phyloP scores from a whole-genome alignment of 2,797 vertebrate genomes.

The Myripristis jacobus region DNA sequence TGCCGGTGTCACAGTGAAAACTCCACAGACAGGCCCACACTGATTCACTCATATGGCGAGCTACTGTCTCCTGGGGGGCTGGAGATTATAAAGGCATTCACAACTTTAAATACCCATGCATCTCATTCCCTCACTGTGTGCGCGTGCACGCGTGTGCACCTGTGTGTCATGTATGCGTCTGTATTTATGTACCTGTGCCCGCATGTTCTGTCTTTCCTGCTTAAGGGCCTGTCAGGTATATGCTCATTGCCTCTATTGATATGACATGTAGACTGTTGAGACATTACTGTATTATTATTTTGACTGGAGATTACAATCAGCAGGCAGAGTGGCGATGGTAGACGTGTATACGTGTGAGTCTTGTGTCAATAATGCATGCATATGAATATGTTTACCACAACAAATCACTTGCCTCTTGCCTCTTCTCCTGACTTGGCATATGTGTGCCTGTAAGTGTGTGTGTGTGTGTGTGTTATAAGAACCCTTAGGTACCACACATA shows the following conservation, averaged over 20 bases:
- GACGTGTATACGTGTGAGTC: conserved; percentile 57
- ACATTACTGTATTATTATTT: conserved; percentile 76
- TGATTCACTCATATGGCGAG: conserved; percentile 73
- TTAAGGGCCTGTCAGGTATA: conserved; percentile 71
- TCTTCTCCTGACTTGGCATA: conserved; percentile 58
- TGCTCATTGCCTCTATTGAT: conserved; percentile 53
- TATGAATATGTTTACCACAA: conserved; percentile 72
- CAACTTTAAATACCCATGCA: conserved; percentile 76
- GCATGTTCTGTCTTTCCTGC: conserved; percentile 38
- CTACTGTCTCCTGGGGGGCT: conserved; percentile 76
- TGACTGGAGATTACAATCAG: conserved; percentile 75
- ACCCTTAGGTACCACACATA: conserved; percentile 49
- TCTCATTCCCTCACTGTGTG: conserved; percentile 48
- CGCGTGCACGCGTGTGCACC: conserved; percentile 26
- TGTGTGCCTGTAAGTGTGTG: conserved; percentile 7
- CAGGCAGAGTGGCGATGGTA: conserved; percentile 63
- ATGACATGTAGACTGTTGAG: conserved; percentile 73
- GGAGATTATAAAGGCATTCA: conserved; percentile 78
- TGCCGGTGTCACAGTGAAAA: conserved; percentile 78
- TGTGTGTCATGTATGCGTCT: conserved; percentile 41
- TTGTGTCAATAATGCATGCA: conserved; percentile 76
- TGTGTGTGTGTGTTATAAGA: conserved; percentile 13
- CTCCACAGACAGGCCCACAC: conserved; percentile 79
- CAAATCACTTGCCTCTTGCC: conserved; percentile 63
- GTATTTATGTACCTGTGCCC: conserved; percentile 55